A percentile compares a stretch with the other conserved stretches of the same genome.
phyloP scores from a whole-genome alignment of 2,888 invertebrate species.

The Erebia aethiops region DNA sequence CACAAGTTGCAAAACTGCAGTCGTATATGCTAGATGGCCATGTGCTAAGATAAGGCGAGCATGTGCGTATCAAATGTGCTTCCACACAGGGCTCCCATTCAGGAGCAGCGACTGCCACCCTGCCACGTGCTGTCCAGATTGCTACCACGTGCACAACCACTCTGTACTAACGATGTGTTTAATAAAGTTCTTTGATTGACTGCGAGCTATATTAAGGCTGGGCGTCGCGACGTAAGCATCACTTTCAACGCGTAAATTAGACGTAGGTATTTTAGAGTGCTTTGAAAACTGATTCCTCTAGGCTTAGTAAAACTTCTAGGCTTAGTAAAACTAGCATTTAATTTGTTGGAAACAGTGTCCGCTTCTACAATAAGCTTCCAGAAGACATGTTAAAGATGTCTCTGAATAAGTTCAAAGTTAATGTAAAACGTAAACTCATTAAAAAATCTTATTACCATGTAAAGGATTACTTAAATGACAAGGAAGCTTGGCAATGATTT shows the following conservation, averaged over 20 bases:
- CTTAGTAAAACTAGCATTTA: too few relatives aligned
- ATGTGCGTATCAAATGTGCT: conserved; percentile 65
- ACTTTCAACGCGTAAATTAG: conserved; percentile 17
- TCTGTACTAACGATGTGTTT: conserved; percentile 43
- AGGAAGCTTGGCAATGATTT: too few relatives aligned
- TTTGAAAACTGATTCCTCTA: conserved; percentile 8
- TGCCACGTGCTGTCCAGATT: conserved; percentile 73
- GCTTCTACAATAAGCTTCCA: too few relatives aligned
- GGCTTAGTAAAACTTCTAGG: too few relatives aligned
- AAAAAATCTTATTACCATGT: too few relatives aligned
- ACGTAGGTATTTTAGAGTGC: conserved; percentile 5
- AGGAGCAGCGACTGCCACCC: conserved; percentile 50
- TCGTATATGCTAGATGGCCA: conserved; percentile 38
- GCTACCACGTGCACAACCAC: conserved; percentile 53
- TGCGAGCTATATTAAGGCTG: conserved; percentile 28
- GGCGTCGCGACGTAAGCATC: conserved; percentile 18
- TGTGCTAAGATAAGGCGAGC: conserved; percentile 46
- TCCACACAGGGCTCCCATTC: conserved; percentile 69
- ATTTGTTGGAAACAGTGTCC: too few relatives aligned
- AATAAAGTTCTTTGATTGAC: conserved; percentile 43
- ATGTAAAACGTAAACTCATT: too few relatives aligned
- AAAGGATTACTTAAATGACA: too few relatives aligned
- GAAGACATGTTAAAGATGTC: too few relatives aligned
- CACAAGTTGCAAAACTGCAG: conserved; percentile 38
- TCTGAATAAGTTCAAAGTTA: too few relatives aligned